Evolutionary conservation across 2,113 vertebrate species (phyloP).

Genomic region (Nymphicus hollandicus): DNA sequence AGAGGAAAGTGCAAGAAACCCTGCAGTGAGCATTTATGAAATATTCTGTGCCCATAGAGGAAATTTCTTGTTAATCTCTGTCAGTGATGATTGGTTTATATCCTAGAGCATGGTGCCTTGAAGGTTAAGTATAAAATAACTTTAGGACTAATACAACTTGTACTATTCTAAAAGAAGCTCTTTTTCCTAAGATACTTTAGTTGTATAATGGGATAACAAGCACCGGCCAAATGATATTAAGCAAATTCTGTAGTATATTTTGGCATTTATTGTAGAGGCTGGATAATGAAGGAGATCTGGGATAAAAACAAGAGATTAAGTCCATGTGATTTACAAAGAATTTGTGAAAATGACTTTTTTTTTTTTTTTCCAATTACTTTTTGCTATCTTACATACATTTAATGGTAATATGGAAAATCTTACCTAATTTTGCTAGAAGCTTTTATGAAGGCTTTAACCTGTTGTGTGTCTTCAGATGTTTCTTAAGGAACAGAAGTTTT

Average conservation of each 20-base stretch:
- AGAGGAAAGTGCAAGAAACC: slow-evolving; percentile 29
- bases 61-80: slow-evolving; percentile 55
- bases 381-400: not conserved
- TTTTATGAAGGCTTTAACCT: not conserved
- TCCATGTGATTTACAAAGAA: not conserved
- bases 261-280: not conserved
- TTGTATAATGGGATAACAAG: slow-evolving; percentile 13
- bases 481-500: not conserved
- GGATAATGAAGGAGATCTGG: not conserved
- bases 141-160: not conserved
- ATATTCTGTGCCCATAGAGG: not conserved
- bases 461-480: not conserved
- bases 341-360: not conserved
- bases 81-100: slow-evolving; percentile 46
- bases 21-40: slow-evolving; percentile 42
- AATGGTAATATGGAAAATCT: not conserved
- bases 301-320: not conserved
- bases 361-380: not conserved
- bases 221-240: not conserved
- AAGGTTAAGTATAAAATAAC: slow-evolving; percentile 32
- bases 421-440: not conserved
- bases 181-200: not conserved
- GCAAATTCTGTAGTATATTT: not conserved
- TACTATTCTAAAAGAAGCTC: not conserved
- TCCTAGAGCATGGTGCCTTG: slow-evolving; percentile 9